These are phyloP conservation scores for Anas bahamensis DNA, from an alignment of 2,797 vertebrate genomes.

Conservation along the genomic window DNA sequence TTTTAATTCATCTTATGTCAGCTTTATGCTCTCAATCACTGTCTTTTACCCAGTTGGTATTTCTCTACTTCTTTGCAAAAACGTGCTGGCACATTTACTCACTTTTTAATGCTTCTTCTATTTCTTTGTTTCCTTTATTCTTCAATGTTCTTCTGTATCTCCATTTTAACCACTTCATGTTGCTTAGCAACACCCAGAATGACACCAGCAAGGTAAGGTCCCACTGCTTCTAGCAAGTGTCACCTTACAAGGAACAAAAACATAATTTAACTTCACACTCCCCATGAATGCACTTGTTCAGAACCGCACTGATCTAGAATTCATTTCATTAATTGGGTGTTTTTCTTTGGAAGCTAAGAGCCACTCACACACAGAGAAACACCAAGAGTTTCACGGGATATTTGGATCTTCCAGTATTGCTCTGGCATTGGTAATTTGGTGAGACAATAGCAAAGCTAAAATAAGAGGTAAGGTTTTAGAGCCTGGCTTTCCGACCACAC, in stretches of 20 bases:
- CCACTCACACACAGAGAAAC: background rate
- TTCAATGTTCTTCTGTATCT: background rate
- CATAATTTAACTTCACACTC: background rate
- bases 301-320: background rate
- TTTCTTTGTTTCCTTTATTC: background rate
- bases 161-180: constrained; percentile 8
- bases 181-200: constrained; percentile 58
- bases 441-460: background rate
- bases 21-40: background rate
- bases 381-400: accelerated
- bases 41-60: background rate
- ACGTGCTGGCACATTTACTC: background rate
- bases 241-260: constrained; percentile 3
- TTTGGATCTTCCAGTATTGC: background rate
- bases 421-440: background rate
- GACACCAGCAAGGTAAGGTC: background rate
- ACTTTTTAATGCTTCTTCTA: background rate
- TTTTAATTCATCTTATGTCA: background rate
- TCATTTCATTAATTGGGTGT: background rate
- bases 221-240: background rate
- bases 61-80: background rate
- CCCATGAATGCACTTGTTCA: background rate
- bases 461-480: background rate
- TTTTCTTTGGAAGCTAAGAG: background rate
- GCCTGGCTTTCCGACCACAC: background rate